Evolutionary conservation across 2,113 vertebrate species (phyloP).

Genomic region (Sinocyclocheilus maitianheensis): DNA sequence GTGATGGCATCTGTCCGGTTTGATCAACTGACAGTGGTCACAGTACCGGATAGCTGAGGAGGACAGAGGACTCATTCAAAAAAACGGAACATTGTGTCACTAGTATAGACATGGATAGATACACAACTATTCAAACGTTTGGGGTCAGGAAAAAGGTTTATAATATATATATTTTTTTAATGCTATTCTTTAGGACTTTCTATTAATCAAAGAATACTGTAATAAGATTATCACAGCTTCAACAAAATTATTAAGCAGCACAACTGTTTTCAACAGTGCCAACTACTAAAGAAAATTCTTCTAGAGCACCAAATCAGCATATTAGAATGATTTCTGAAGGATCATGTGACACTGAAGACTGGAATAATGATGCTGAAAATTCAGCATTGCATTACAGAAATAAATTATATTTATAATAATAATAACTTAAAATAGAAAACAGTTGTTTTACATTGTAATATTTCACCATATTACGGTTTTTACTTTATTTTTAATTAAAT

Average conservation of each 20-base stretch:
- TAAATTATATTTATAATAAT: not conserved
- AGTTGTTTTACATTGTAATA: not conserved
- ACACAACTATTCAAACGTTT: not conserved
- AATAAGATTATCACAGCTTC: too few species aligned
- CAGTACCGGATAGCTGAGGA: constrained; percentile 91
- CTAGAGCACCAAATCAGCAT: not conserved
- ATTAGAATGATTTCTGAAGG: not conserved
- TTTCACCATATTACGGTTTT: too few species aligned
- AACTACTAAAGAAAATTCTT: not conserved
- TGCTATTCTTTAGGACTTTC: too few species aligned
- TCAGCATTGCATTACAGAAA: not conserved
- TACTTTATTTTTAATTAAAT: not conserved
- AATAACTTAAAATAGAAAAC: too few species aligned
- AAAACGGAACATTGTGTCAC: not conserved
- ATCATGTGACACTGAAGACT: not conserved
- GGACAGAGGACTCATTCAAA: constrained; percentile 32
- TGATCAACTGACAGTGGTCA: constrained; percentile 94
- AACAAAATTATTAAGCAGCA: too few species aligned
- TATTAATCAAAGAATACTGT: too few species aligned
- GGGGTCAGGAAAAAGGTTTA: not conserved
- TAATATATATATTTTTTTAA: too few species aligned
- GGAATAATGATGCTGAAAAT: not conserved
- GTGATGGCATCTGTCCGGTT: constrained; percentile 96
- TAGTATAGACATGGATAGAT: not conserved
- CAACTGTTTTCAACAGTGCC: too few species aligned